phyloP scores from a whole-genome alignment of 2,888 invertebrate species.

The Gandaritis pyraliata region DNA sequence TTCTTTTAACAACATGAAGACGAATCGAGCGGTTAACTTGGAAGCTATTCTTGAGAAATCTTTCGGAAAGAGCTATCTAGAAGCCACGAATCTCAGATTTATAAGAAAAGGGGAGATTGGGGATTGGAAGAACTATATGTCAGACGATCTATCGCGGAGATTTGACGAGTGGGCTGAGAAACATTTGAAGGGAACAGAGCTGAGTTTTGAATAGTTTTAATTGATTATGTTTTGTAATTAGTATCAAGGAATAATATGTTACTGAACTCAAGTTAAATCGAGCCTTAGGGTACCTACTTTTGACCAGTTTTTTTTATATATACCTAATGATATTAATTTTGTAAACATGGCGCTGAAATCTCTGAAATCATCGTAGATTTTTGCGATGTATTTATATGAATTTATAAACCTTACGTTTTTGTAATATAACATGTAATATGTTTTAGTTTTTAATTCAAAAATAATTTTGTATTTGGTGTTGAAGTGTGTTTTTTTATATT shows the following conservation, averaged over 20 bases:
- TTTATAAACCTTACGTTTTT: no score
- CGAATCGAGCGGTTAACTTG: conserved; percentile 91
- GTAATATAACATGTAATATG: no score
- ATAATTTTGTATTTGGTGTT: neutral
- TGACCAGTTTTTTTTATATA: no score
- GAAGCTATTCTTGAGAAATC: conserved; percentile 85
- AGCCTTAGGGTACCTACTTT: no score
- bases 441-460: no score
- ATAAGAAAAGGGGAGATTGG: conserved; percentile 92
- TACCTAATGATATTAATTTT: no score
- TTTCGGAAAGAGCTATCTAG: conserved; percentile 73
- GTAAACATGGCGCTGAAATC: no score
- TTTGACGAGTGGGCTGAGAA: conserved; percentile 89
- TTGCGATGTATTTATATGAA: no score
- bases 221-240: neutral
- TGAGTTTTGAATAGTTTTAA: conserved; percentile 80
- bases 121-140: conserved; percentile 92
- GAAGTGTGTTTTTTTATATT: conserved; percentile 2
- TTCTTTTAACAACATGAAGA: conserved; percentile 92
- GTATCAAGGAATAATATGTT: neutral
- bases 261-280: no score
- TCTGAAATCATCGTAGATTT: no score
- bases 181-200: conserved; percentile 85
- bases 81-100: conserved; percentile 84
- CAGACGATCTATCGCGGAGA: conserved; percentile 86